Conservation (phyloP, 2,113 vertebrate species). For the Hippocampus mohnikei region DNA sequence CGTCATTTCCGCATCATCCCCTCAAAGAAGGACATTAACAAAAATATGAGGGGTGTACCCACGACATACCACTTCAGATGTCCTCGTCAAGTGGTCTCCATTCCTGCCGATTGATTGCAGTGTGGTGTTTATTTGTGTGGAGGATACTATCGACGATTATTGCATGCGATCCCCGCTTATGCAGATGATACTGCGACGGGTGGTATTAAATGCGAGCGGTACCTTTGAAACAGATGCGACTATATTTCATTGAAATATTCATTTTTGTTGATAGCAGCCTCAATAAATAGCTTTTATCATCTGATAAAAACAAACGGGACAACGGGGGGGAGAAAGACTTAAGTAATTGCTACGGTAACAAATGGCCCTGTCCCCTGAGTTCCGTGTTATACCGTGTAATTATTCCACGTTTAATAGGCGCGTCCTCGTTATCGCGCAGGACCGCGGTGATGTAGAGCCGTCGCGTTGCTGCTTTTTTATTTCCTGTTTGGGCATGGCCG, state of each 20-base stretch:
- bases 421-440: not conserved
- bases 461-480: not conserved
- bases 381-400: not conserved
- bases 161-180: too few species aligned
- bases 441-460: not conserved
- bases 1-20: too few species aligned
- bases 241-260: not conserved
- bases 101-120: too few species aligned
- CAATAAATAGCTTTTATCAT: slow-evolving; percentile 2
- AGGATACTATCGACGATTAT: too few species aligned
- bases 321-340: not conserved
- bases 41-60: too few species aligned
- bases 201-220: not conserved
- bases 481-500: not conserved
- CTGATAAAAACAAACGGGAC: not conserved
- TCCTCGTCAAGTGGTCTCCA: too few species aligned
- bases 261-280: not conserved
- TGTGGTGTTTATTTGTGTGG: too few species aligned
- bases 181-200: too few species aligned
- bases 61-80: too few species aligned
- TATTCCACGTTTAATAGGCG: slow-evolving; percentile 3
- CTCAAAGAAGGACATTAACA: too few species aligned
- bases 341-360: not conserved
- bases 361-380: not conserved
- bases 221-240: not conserved